Evolutionary conservation across 2,797 vertebrate genomes (phyloP), one percentile per base, ranked within the genome.

Genomic region (Tadarida brasiliensis): DNA sequence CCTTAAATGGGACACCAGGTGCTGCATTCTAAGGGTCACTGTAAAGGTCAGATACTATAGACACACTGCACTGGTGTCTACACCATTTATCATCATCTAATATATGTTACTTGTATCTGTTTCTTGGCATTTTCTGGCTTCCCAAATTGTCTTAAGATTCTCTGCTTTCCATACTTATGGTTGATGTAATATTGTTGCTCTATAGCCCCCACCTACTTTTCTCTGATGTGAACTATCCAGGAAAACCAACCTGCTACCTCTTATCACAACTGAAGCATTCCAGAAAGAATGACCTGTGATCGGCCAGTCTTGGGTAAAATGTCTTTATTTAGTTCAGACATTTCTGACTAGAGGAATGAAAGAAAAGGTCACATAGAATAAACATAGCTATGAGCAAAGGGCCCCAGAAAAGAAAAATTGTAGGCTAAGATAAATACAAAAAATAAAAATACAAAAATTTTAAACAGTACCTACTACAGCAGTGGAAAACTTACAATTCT

Each of bases 281-380:
- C 84, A 83, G 28, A 71, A 44, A 93, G 4, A 17, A 93, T 73
- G 7, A 74, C 91, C 63, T 93, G 86, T 51, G 44, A 83, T 56
- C 70, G 44, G 16, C 5, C 22, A 54, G 49, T 61, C 22, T 73
- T 81, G 11, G 15, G 14, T 92, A 56, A 84, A 81, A 12, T 73
- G 30, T 51, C 17, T 87, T 81, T 57, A 70, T 56, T 87, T 76
- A 70, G 76, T 86, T 30, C 11, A 56, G 28, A 63, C 22, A 59
- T 28, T 19, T 73, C 19, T 47, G 47, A 12, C 16, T 70, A 56
- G 49, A 93, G 28, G 15, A 74, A 8, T 78, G 19, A 28, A 49
- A 70, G 47, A 19, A 73, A 30, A 56, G 11, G 0, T 71, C 61
- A 49, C 12, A 63, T 15, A 30, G 12, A 26, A 87, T 65, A 74